Evolutionary conservation across 1,140 invertebrate species (phyloP), one percentile per base, ranked within the genome.

Genomic region (Bradysia coprophila): DNA sequence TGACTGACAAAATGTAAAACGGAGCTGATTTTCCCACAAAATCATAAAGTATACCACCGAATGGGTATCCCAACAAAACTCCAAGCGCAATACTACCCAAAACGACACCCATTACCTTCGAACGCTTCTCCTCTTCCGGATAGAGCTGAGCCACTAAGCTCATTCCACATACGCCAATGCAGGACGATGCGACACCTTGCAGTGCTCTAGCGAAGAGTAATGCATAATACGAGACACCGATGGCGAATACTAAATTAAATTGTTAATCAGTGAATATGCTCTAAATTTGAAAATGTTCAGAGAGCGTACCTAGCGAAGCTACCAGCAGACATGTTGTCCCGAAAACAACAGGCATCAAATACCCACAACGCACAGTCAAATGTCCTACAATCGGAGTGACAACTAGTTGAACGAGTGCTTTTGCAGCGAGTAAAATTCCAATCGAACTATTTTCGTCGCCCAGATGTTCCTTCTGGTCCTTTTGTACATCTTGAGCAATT

Each of bases 111-210:
- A 87, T 81, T 9, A 81, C 58, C 53, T 69, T 68, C 22, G 76
- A 75, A 40, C 82, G 65, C 22, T 72, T 55, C 0, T 51, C 51
- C 24, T 50, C 58, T 42, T 61, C 58, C 2, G 56, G 56, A 49
- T 61, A 61, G n/a, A 48, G 42, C 19, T 49, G 54, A 4, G 73
- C 74, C 40, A 75, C 66, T 38, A 76, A 52, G 48, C 67, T 72
- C 72, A 76, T 75, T 59, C 81, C 81, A 43, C 78, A 74, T 2
- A 87, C 76, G 13, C 73, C 72, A 42, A 86, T 76, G 43, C 80
- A 85, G 1, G 87, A 77, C 8, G 87, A 91, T 10, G 83, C 84
- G 34, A 89, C 61, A 1, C 89, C 89, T 64, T 93, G 88, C 22
- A 92, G 61, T 50, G 81, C 81, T 46, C 89, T 63, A 0, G 86